These are phyloP conservation scores for Sarcoramphus papa DNA, from an alignment of 2,797 vertebrate species.

Conservation along the genomic window DNA sequence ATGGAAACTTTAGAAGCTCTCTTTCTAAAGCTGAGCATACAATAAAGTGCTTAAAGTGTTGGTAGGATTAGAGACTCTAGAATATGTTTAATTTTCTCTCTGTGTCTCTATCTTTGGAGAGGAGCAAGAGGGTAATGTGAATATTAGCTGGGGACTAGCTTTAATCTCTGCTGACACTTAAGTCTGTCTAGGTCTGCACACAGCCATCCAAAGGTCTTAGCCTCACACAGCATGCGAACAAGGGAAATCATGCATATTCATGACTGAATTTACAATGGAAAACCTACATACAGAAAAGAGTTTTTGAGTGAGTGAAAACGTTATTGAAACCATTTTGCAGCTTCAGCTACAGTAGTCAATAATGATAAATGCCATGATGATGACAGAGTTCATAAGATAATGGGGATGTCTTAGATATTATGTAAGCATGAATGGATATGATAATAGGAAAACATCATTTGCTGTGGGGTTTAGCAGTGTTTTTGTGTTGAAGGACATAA, in stretches of 20 bases:
- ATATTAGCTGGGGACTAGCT: slow-evolving; percentile 70
- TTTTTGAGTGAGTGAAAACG: slow-evolving; percentile 32
- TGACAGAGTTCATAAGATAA: slow-evolving; percentile 45
- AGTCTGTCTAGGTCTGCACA: slow-evolving; percentile 45
- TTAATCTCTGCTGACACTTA: slow-evolving; percentile 71
- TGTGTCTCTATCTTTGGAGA: slow-evolving; percentile 63
- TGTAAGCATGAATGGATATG: slow-evolving; percentile 32
- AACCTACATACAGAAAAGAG: slow-evolving; percentile 18
- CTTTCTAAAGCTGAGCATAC: slow-evolving; percentile 66
- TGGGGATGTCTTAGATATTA: slow-evolving; percentile 37
- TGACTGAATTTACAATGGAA: slow-evolving; percentile 45
- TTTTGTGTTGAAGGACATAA: not conserved
- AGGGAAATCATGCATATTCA: slow-evolving; percentile 77
- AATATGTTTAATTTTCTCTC: slow-evolving; percentile 78
- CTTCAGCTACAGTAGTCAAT: slow-evolving; percentile 52
- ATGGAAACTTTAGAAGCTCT: slow-evolving; percentile 77
- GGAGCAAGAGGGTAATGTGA: slow-evolving; percentile 73
- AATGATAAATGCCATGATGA: slow-evolving; percentile 52
- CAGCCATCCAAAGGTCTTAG: slow-evolving; percentile 54
- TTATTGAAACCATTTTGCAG: slow-evolving; percentile 44
- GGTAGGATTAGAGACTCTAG: slow-evolving; percentile 74
- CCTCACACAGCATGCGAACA: slow-evolving; percentile 74
- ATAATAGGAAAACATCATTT: slow-evolving; percentile 20
- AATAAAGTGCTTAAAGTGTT: slow-evolving; percentile 71
- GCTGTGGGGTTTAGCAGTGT: not conserved